phyloP scores from a whole-genome alignment of 2,797 vertebrate genomes.

The Pyrrhura leucotis region DNA sequence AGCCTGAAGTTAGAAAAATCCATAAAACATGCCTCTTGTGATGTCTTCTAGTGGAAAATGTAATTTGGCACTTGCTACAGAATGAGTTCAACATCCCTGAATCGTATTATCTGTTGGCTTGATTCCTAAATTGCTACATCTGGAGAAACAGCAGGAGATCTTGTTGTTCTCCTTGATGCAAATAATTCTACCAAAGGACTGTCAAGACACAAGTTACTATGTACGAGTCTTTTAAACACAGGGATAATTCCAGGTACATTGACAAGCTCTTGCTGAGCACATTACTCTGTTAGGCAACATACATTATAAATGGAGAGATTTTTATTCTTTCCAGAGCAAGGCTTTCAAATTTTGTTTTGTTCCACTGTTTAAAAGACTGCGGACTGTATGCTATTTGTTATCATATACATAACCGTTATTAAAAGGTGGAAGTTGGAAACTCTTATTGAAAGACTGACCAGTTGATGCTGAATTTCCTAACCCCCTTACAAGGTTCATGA shows the following conservation, averaged over 20 bases:
- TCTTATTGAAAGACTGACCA: background rate
- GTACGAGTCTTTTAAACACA: background rate
- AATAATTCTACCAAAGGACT: constrained; percentile 25
- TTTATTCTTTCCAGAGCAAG: background rate
- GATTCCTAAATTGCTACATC: constrained; percentile 45
- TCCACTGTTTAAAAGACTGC: background rate
- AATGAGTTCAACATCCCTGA: constrained; percentile 37
- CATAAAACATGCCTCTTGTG: constrained; percentile 23
- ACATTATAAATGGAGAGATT: background rate
- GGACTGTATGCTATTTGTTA: background rate
- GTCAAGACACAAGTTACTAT: background rate
- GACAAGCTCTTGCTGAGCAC: background rate
- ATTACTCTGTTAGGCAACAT: background rate
- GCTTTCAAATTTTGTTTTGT: background rate
- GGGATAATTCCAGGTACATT: background rate
- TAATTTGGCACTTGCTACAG: constrained; percentile 46
- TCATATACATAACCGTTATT: background rate
- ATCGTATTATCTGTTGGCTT: constrained; percentile 34
- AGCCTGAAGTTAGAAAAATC: background rate
- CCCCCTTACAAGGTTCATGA: background rate
- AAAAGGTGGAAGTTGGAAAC: background rate
- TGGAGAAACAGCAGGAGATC: constrained; percentile 55
- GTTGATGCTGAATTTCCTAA: background rate
- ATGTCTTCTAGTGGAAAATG: constrained; percentile 42
- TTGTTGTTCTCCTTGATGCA: constrained; percentile 10